Base-by-base conservation (phyloP, 2,113 vertebrate genomes). In the Zosterops lateralis region DNA sequence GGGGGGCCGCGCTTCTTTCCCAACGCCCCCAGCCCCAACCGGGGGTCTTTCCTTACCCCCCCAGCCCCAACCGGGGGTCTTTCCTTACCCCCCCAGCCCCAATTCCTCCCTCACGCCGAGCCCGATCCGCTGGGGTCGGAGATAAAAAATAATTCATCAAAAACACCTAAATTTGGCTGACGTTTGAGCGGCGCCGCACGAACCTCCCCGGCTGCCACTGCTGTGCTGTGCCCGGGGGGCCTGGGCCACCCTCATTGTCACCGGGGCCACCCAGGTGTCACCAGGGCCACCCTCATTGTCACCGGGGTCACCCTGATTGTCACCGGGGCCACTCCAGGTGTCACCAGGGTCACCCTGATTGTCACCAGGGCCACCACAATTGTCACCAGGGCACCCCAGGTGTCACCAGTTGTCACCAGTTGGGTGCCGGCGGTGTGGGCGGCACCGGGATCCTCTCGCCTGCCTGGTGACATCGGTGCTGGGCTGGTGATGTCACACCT, bases 251-350 rank as follows among this genome's bases (percentile, higher is more conserved):
- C 47, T 21, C 3, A 2, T 17, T 1, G 53, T 32, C n/a, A 36
- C 48, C 71, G 0, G 61, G 3, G 21, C 21, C 21, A 24, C 21
- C 45, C 21, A 6, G 8, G 7, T 1, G 53, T 32, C n/a, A 36
- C 48, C 71, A 0, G 61, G 3, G 21, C 21, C 21, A 24, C 21
- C 45, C 21, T 21, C 4, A 2, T 17, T 1, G 53, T 32, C 38
- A 28, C 48, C 48, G 0, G 11, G 11, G 31, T 12, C 54, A 6
- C 56, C 32, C 7, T 34, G 9, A 10, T 3, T 11, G 62, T 2
- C 72, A 38, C 38, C 38, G 4, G 38, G 38, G 38, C 38, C 38
- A 38, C 38, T 32, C 54, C 54, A 6, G 8, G 7, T 14, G 61
- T 3, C 71, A 44, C 71, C 71, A 38, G 38, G 38, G 38, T 12